phyloP scores from a whole-genome alignment of 30 jellyfish, hydroid and myxozoan species.

The Aurelia aurita complex sp. Pacific region DNA sequence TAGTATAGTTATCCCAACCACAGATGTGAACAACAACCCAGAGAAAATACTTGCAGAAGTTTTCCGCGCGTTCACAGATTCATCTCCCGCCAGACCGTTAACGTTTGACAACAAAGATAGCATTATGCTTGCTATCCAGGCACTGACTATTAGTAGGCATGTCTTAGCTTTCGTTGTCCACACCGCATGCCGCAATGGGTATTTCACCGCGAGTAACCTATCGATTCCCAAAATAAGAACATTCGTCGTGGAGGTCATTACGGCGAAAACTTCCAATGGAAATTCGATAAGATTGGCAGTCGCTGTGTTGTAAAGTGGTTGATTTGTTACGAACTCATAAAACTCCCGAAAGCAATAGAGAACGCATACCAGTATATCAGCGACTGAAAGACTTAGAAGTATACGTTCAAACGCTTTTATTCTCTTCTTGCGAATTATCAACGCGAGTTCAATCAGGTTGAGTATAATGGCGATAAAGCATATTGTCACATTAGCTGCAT shows the following conservation, averaged over 20 bases:
- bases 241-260: slow-evolving; percentile 41
- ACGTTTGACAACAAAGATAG: slow-evolving; percentile 22
- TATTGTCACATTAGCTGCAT: slow-evolving; percentile 2
- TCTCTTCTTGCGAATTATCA: slow-evolving; percentile 10
- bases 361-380: slow-evolving; percentile 24
- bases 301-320: neutral
- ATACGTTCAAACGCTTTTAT: slow-evolving; percentile 16
- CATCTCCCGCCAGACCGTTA: slow-evolving; percentile 18
- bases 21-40: slow-evolving; percentile 34
- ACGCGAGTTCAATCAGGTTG: slow-evolving; percentile 17
- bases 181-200: slow-evolving; percentile 32
- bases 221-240: slow-evolving; percentile 41
- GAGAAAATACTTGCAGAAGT: slow-evolving; percentile 1
- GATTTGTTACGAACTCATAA: neutral
- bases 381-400: slow-evolving; percentile 39
- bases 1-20: slow-evolving; percentile 1
- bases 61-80: neutral
- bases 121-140: slow-evolving; percentile 34
- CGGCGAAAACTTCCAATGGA: slow-evolving; percentile 14
- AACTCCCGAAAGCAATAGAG: slow-evolving; percentile 2
- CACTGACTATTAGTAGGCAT: slow-evolving; percentile 19
- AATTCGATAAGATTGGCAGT: neutral
- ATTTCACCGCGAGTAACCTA: slow-evolving; percentile 44
- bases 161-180: slow-evolving; percentile 31
- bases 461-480: slow-evolving; percentile 27